phyloP scores from a whole-genome alignment of 2,797 vertebrate genomes.

The Adrianichthys oophorus region DNA sequence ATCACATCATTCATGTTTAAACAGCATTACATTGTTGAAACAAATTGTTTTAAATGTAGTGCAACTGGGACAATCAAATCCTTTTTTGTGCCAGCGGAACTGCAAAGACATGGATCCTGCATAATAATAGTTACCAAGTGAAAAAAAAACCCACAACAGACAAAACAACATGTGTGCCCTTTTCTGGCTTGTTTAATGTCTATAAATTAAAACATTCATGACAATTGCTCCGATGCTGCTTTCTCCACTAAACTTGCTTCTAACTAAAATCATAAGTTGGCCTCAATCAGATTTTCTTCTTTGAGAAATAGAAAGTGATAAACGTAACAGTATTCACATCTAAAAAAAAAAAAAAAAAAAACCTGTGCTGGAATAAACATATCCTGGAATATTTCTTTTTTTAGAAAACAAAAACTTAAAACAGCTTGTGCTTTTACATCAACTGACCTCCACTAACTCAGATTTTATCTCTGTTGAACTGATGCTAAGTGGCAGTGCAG shows the following conservation, averaged over 20 bases:
- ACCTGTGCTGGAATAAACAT: too few species aligned
- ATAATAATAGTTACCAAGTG: constrained; percentile 43
- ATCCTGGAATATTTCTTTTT: too few species aligned
- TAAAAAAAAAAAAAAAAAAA: too few species aligned
- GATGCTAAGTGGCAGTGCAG: too few species aligned
- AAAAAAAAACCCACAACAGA: constrained; percentile 50
- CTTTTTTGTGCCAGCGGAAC: constrained; percentile 39
- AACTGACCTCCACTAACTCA: too few species aligned
- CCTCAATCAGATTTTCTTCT: too few species aligned
- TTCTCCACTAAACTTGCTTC: constrained; percentile 45
- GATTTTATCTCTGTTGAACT: too few species aligned
- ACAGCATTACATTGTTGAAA: not conserved
- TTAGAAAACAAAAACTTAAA: too few species aligned
- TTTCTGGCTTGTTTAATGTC: constrained; percentile 55
- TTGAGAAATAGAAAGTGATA: too few species aligned
- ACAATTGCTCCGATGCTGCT: constrained; percentile 44
- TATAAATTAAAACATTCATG: constrained; percentile 38
- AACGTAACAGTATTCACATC: too few species aligned
- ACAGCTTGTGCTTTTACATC: too few species aligned
- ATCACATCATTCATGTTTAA: too few species aligned
- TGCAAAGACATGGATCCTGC: constrained; percentile 35
- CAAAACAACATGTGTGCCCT: constrained; percentile 55
- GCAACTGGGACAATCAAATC: constrained; percentile 17
- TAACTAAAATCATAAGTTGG: constrained; percentile 5
- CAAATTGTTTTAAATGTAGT: not conserved